Conservation (phyloP, 2,113 vertebrate species). For the Strix aluco region DNA sequence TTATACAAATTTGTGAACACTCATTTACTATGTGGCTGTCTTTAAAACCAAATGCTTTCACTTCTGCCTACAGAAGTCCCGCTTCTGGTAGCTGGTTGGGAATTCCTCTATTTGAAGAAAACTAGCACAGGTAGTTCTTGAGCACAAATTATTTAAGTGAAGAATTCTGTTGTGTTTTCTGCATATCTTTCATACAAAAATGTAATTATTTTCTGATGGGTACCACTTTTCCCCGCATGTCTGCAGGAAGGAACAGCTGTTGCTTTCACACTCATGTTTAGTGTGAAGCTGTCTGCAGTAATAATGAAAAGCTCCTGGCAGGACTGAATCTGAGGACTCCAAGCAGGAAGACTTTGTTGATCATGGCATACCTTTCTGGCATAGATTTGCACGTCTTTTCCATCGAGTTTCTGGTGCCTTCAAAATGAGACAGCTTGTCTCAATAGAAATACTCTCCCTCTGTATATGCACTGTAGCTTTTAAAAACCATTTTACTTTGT, state of each 20-base stretch:
- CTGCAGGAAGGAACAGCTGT: neutral
- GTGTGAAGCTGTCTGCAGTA: neutral
- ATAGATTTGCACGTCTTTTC: neutral
- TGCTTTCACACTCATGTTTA: neutral
- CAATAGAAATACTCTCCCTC: neutral
- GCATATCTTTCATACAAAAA: neutral
- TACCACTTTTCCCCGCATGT: neutral
- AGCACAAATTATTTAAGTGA: neutral
- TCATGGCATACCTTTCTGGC: conserved; percentile 4
- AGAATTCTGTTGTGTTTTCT: neutral
- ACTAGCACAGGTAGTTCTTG: neutral
- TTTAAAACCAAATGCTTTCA: neutral
- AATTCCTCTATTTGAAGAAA: neutral
- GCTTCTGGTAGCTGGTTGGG: neutral
- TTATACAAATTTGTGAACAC: neutral
- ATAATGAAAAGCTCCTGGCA: neutral
- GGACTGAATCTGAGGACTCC: neutral
- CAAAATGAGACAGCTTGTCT: neutral
- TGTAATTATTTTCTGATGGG: neutral
- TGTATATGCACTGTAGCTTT: neutral
- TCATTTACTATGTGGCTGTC: neutral
- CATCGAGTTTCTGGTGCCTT: neutral
- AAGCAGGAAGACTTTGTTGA: conserved; percentile 36
- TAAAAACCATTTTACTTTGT: neutral
- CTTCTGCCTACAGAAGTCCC: neutral